phyloP scores from a whole-genome alignment of 1,140 invertebrate genomes.

The Cydia pomonella region DNA sequence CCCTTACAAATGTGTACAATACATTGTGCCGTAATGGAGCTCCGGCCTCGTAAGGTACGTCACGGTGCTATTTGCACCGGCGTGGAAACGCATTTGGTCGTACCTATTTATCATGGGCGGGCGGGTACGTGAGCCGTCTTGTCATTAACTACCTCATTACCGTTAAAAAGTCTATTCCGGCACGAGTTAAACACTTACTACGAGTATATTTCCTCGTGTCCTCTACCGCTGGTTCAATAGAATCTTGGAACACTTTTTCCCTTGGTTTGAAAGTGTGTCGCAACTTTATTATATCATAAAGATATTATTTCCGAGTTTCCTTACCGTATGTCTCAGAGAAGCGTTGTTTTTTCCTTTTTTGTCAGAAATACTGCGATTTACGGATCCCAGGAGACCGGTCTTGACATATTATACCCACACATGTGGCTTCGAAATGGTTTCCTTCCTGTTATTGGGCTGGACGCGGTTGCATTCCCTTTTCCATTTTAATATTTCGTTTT shows the following conservation, averaged over 20 bases:
- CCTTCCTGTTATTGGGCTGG: background rate
- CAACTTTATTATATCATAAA: background rate
- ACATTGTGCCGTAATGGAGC: slow-evolving; percentile 21
- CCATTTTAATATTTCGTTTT: background rate
- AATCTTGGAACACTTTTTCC: background rate
- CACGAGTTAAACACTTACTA: no score
- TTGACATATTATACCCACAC: background rate
- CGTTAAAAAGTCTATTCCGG: background rate
- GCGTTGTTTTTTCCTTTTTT: background rate
- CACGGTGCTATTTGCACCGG: background rate
- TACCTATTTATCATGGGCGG: background rate
- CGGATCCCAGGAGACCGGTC: background rate
- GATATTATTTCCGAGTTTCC: background rate
- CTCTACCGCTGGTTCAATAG: background rate
- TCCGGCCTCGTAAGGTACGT: background rate
- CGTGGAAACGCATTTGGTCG: background rate
- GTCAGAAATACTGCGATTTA: background rate
- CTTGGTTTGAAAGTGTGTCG: background rate
- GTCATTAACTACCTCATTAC: background rate
- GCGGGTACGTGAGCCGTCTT: background rate
- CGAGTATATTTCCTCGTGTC: background rate
- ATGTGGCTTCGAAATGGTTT: background rate
- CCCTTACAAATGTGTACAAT: slow-evolving; percentile 4
- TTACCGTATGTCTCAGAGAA: background rate
- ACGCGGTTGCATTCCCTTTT: background rate